Conservation (phyloP, 2,113 vertebrate species). For the Cnemophilus loriae region DNA sequence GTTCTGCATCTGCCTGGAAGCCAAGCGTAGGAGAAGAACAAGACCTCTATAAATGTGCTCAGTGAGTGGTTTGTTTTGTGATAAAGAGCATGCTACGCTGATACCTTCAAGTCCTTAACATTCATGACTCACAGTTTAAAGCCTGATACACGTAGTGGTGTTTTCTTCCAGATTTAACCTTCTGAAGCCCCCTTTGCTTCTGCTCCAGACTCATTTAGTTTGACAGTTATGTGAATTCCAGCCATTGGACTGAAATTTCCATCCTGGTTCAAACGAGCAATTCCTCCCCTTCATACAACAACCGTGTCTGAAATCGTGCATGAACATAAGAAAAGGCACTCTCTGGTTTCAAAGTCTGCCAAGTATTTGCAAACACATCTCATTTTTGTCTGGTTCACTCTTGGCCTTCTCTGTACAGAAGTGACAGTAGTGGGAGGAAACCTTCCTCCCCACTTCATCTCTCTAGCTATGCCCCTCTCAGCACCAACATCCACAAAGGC, state of each 20-base stretch:
- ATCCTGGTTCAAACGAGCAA: not conserved
- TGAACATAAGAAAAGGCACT: not conserved
- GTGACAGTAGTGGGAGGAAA: not conserved
- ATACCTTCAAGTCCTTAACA: constrained; percentile 34
- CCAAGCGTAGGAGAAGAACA: not conserved
- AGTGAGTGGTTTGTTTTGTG: constrained; percentile 27
- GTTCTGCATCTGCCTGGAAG: not conserved
- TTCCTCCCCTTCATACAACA: not conserved
- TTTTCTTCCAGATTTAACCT: constrained; percentile 13
- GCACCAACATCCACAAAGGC: not conserved
- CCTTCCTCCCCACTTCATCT: not conserved
- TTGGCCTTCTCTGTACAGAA: not conserved
- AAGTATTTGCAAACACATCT: not conserved
- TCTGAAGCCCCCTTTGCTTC: not conserved
- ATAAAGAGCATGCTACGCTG: not conserved
- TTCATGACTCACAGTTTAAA: constrained; percentile 28
- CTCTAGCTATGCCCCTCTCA: not conserved
- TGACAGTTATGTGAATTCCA: constrained; percentile 14
- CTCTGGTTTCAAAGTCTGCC: not conserved
- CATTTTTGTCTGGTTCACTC: not conserved
- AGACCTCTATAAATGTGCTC: not conserved
- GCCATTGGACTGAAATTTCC: not conserved
- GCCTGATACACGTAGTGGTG: not conserved
- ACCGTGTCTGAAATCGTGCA: not conserved
- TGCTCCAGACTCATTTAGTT: not conserved